A percentile compares a stretch with the other conserved stretches of the same genome.
phyloP scores from a whole-genome alignment of 1,140 invertebrate genomes.

The Arion vulgaris region DNA sequence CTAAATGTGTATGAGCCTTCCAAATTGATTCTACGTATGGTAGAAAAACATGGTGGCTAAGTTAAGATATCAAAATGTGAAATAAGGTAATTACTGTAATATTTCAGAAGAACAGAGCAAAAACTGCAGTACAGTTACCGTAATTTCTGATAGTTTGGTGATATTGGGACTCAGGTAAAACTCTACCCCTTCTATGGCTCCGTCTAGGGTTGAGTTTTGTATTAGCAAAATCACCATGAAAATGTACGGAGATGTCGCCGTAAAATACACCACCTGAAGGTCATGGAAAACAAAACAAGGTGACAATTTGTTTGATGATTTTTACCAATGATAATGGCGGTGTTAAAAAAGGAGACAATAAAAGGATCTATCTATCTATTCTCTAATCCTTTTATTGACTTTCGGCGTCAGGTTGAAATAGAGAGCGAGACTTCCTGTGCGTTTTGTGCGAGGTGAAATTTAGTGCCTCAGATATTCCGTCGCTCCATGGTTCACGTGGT shows the following conservation, averaged over 20 bases:
- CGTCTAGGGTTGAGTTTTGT: conserved; percentile 71
- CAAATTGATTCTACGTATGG: not conserved
- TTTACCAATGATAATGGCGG: no score
- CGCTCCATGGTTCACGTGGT: no score
- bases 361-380: no score
- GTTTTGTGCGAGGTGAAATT: no score
- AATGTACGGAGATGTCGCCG: conserved; percentile 74
- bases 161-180: conserved; percentile 90
- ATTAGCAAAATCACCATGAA: conserved; percentile 73
- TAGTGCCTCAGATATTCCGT: no score
- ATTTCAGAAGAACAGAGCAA: not conserved
- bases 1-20: not conserved
- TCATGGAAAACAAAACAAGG: not conserved
- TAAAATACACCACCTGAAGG: conserved; percentile 67
- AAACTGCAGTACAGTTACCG: conserved; percentile 49
- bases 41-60: not conserved
- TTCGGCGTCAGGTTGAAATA: no score
- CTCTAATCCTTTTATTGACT: no score
- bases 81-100: not conserved
- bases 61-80: not conserved
- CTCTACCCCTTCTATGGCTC: conserved; percentile 72
- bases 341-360: no score
- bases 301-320: not conserved
- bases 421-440: no score
- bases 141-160: conserved; percentile 63